Conservation (phyloP, 2,113 vertebrate genomes). For the Gopherus evgoodei region DNA sequence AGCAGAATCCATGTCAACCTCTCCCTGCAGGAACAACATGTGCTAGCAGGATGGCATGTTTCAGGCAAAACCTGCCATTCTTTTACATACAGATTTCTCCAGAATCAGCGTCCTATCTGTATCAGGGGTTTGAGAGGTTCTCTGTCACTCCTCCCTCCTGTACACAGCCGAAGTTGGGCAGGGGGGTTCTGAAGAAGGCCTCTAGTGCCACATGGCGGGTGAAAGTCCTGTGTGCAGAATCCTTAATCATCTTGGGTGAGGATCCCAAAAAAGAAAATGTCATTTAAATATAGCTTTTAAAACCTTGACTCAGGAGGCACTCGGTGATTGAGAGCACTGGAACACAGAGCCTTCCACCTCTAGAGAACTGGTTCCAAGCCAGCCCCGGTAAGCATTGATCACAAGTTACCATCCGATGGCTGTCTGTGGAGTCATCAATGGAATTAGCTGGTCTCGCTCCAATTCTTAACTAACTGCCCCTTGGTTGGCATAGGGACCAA, state of each 20-base stretch:
- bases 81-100: neutral
- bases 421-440: neutral
- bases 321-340: neutral
- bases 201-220: fast-evolving
- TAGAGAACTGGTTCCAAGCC: fast-evolving
- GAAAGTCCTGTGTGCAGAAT: neutral
- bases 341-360: neutral
- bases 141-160: neutral
- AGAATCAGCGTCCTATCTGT: neutral
- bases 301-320: neutral
- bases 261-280: neutral
- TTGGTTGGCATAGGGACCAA: fast-evolving
- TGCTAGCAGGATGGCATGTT: neutral
- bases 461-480: neutral
- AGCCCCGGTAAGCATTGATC: neutral
- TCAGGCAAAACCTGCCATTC: neutral
- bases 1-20: neutral
- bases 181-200: neutral
- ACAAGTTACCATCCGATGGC: neutral
- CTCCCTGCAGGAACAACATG: neutral
- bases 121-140: too few species aligned
- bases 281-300: neutral
- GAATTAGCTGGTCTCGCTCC: neutral
- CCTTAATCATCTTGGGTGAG: neutral
- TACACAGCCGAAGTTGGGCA: neutral